A percentile compares a stretch with the other conserved stretches of the same genome.
phyloP scores from a whole-genome alignment of 2,888 invertebrate species.

The Corythucha ciliata region DNA sequence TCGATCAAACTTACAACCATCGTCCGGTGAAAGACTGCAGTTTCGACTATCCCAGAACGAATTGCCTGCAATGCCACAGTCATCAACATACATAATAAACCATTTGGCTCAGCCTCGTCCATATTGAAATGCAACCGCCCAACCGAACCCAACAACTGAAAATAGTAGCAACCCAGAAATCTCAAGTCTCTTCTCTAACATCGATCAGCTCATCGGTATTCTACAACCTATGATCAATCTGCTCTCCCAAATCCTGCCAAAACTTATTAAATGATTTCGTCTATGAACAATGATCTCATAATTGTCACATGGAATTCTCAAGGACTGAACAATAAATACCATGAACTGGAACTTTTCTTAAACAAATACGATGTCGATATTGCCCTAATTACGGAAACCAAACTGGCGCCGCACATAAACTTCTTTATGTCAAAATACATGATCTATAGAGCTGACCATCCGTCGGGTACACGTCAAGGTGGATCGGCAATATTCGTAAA shows the following conservation, averaged over 20 bases:
- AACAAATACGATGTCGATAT: neutral
- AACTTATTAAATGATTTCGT: neutral
- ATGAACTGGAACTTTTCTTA: neutral
- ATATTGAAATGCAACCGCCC: no score
- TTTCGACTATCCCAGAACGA: no score
- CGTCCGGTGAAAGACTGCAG: no score
- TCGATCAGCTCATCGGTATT: slow-evolving; percentile 1
- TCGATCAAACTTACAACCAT: no score
- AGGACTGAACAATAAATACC: slow-evolving; percentile 4
- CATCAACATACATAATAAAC: no score
- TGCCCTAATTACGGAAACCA: neutral
- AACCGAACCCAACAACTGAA: no score
- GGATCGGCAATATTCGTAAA: no score
- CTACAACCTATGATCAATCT: neutral
- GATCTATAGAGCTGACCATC: neutral
- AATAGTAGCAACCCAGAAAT: no score
- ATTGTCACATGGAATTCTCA: slow-evolving; percentile 1
- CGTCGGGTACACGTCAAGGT: no score
- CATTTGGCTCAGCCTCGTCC: no score
- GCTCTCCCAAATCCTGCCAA: neutral
- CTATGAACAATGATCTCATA: neutral
- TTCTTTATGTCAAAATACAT: slow-evolving; percentile 3
- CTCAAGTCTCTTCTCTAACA: neutral
- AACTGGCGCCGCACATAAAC: neutral
- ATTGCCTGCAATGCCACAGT: no score